phyloP scores from a whole-genome alignment of 2,113 vertebrate genomes.

The Myiagra hebetior region DNA sequence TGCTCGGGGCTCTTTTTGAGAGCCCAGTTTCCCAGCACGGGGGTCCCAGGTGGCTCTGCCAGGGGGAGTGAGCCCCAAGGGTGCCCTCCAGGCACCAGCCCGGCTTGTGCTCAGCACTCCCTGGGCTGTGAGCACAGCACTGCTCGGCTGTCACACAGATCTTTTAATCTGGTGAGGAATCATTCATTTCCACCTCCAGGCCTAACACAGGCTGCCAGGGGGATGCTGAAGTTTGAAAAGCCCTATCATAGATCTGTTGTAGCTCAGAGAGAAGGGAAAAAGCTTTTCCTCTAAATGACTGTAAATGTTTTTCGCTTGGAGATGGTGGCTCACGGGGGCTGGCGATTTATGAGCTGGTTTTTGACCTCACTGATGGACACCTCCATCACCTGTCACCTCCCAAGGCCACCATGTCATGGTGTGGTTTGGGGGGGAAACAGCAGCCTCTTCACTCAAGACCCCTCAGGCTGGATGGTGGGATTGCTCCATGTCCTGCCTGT shows the following conservation, averaged over 20 bases:
- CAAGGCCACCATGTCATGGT: fast-evolving
- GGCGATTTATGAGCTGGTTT: neutral
- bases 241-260: conserved; percentile 18
- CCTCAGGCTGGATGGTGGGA: fast-evolving
- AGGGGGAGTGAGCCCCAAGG: neutral
- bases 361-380: neutral
- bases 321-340: neutral
- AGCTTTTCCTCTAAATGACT: conserved; percentile 18
- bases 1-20: neutral
- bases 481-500: neutral
- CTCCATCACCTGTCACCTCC: neutral
- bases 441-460: neutral
- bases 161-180: neutral
- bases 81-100: neutral
- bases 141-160: neutral
- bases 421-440: neutral
- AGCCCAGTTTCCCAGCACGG: neutral
- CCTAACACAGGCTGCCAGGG: neutral
- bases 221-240: conserved; percentile 27
- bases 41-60: neutral
- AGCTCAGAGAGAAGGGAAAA: neutral
- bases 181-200: conserved; percentile 20
- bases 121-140: fast-evolving
- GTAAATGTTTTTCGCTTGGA: neutral
- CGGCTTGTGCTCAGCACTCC: fast-evolving